These are phyloP conservation scores for Pollachius pollachius DNA, from an alignment of 2,113 vertebrate genomes.

Conservation along the genomic window DNA sequence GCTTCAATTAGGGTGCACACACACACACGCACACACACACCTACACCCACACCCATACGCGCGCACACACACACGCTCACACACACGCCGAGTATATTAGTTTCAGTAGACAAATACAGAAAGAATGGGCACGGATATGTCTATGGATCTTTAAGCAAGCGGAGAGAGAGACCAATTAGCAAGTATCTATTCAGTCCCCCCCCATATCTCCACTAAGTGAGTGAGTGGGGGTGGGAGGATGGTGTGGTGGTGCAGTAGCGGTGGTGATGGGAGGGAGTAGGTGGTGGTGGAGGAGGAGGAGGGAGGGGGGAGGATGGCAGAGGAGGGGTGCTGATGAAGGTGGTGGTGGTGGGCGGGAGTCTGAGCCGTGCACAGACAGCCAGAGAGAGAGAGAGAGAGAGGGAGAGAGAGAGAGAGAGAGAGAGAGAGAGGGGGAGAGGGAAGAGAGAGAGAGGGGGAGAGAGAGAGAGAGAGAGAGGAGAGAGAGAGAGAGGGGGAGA, in stretches of 20 bases:
- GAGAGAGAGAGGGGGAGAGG: neutral
- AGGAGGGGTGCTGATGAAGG: too few species aligned
- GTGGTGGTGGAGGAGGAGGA: conserved; percentile 50
- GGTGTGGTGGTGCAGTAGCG: conserved; percentile 5
- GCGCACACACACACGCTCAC: conserved; percentile 2
- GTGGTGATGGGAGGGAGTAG: too few species aligned
- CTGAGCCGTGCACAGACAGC: conserved; percentile 65
- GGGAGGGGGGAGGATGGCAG: neutral
- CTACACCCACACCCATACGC: conserved; percentile 17
- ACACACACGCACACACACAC: too few species aligned
- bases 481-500: too few species aligned
- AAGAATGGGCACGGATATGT: conserved; percentile 51
- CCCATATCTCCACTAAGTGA: conserved; percentile 64
- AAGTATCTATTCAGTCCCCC: conserved; percentile 73
- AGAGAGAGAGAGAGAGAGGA: too few species aligned
- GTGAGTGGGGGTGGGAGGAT: conserved; percentile 51
- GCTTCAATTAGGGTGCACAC: conserved; percentile 40
- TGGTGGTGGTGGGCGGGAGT: conserved; percentile 56
- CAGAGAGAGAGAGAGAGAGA: conserved; percentile 32
- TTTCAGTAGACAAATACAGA: conserved; percentile 66
- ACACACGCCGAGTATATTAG: conserved; percentile 53
- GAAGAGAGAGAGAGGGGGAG: too few species aligned
- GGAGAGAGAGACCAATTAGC: conserved; percentile 81
- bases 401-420: too few species aligned
- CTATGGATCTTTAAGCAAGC: conserved; percentile 74